Base-by-base conservation (phyloP, 2,888 invertebrate species). In the Macroteleia sp. region DNA sequence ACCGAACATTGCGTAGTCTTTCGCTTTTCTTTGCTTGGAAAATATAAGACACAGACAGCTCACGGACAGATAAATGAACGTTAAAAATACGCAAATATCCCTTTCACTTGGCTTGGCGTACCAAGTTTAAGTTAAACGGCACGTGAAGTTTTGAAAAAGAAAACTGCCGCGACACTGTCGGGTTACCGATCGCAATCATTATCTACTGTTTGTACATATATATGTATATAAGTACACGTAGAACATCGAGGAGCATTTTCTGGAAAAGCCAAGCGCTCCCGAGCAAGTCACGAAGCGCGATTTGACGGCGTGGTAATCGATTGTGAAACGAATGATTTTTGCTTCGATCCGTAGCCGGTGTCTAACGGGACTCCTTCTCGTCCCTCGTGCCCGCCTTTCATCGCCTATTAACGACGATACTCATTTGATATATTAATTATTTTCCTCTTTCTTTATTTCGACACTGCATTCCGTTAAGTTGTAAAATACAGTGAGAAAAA, bases 41-140 rank as follows among this genome's bases (percentile, higher is more conserved):
- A 76, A 69, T 67, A 67, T 42, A 76, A 67, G 42, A 52, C 25
- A 39, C 22, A 52, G 54, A 61, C 75, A 12, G 54, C 61, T 50
- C 56, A 52, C 61, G 67, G 61, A 52, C 54, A 52, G 67, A 75
- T 59, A 57, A 67, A 30, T 52, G 74, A 52, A 67, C 74, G 59
- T 50, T 57, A 61, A 74, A 74, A 74, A 66, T 57, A 34, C 74
- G 25, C 52, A 39, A 54, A 39, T 66, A 62, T 75, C 64, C 75
- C 75, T 75, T 75, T 75, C 75, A 75, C 75, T 62, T 32, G 42
- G 32, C 46, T 8, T 14, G 16, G 25, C 42, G 34, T 20, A 44
- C 9, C 14, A 44, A 66, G 6, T 12, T 61, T 22, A n/a, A 34
- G 34, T 16, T 25, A 46, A 22, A 19, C 48, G 14, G 19, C 42